These are phyloP conservation scores for Synaphobranchus kaupii DNA, from an alignment of 2,797 vertebrate species.

Conservation along the genomic window DNA sequence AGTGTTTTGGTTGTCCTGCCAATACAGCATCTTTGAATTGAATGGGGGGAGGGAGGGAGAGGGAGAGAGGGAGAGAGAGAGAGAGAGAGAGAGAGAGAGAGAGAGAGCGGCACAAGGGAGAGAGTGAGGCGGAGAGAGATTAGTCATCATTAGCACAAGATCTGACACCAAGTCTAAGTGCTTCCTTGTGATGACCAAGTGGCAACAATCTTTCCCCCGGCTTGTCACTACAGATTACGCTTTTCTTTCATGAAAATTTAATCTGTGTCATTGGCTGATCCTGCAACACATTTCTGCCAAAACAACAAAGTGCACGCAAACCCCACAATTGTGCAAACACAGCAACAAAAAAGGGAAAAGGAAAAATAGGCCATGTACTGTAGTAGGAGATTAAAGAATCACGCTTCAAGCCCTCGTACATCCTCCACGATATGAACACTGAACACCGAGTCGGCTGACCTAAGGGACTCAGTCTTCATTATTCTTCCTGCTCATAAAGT, in stretches of 20 bases:
- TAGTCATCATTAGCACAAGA: constrained; percentile 93
- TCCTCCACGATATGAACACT: not conserved
- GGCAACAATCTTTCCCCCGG: constrained; percentile 82
- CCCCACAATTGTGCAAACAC: constrained; percentile 38
- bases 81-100: not conserved
- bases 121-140: constrained; percentile 74
- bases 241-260: constrained; percentile 77
- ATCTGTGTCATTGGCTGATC: constrained; percentile 66
- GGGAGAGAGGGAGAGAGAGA: not conserved
- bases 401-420: not conserved
- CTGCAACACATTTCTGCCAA: constrained; percentile 56
- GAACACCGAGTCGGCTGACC: not conserved
- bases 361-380: constrained; percentile 21
- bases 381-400: constrained; percentile 39
- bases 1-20: not conserved
- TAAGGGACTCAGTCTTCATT: not conserved
- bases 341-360: constrained; percentile 35
- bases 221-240: constrained; percentile 86
- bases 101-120: constrained; percentile 24
- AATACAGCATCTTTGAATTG: not conserved
- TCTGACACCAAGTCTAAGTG: constrained; percentile 87
- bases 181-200: constrained; percentile 86
- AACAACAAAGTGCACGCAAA: constrained; percentile 34
- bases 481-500: not conserved
- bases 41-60: not conserved